Base-by-base conservation (phyloP, 2,797 vertebrate species). In the Decapterus maruadsi region DNA sequence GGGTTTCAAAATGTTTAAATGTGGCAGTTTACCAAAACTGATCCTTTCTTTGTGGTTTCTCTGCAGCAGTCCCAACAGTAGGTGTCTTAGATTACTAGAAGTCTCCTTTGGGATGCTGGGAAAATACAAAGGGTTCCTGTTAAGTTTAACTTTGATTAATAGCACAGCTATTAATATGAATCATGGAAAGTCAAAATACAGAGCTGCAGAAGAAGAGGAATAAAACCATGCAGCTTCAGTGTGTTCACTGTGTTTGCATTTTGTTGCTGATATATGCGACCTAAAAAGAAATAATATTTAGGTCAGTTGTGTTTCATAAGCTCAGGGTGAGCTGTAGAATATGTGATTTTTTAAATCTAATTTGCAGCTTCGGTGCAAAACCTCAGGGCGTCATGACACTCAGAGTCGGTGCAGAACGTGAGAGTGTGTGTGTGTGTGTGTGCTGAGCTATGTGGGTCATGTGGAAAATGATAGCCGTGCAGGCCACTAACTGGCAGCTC, bases 41-140 rank as follows among this genome's bases (percentile, higher is more conserved):
- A 99, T 97, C 51, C 98, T 96, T 53, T 99, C 95, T 76, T 93
- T 96, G 68, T 97, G 96, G 81, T 96, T 99, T 16, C 97, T 96
- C 89, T 97, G 96, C 58, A 99, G 77, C 63, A 99, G 96, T 6
- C 97, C 96, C 79, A 97, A 88, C 12, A 99, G 95, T 45, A 99
- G 94, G 80, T 98, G 95, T 75, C 95, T 94, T 63, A 99, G 92
- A 17, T 96, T 94, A 67, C 90, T 87, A 0, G 98, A 99, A 0
- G 98, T 99, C 93, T 98, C 98, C 72, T 97, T 95, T 14, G 98
- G 98, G 93, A 99, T 96, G 89, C 98, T 99, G 93, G 10, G 55
- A 78, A 80, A 77, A 70, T 5, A 77, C 17, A 86, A 20, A 83
- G 0, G 6, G 26, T 22, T 69, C 10, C 8, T 56, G 1, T 78